phyloP scores from a whole-genome alignment of 2,888 invertebrate genomes.

The Papilio protenor region DNA sequence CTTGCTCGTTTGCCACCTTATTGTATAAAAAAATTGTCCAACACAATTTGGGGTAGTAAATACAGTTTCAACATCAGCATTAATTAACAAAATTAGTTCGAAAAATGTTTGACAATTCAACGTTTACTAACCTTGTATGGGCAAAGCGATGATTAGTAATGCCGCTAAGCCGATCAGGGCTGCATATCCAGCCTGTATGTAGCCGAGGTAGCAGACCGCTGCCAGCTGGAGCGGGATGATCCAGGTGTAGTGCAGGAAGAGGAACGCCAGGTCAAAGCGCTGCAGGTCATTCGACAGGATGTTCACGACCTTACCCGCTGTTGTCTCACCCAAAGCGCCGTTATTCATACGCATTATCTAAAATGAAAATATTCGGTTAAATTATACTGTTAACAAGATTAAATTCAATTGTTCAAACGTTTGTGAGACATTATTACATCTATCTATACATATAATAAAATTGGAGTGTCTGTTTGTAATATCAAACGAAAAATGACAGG shows the following conservation, averaged over 20 bases:
- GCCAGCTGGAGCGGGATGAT: constrained; percentile 88
- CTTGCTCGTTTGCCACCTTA: too few relatives aligned
- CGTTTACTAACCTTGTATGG: constrained; percentile 87
- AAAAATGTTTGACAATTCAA: background rate
- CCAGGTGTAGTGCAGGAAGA: constrained; percentile 92
- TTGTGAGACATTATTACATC: too few relatives aligned
- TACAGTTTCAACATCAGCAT: background rate
- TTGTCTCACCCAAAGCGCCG: constrained; percentile 90
- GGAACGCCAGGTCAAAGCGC: constrained; percentile 90
- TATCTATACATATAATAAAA: too few relatives aligned
- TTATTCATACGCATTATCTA: constrained; percentile 80
- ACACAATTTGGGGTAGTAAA: background rate
- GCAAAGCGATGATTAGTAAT: constrained; percentile 88
- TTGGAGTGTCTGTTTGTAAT: too few relatives aligned
- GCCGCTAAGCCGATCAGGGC: constrained; percentile 88
- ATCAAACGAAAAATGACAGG: too few relatives aligned
- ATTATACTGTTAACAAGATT: background rate
- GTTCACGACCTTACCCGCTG: constrained; percentile 94
- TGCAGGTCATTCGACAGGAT: constrained; percentile 94
- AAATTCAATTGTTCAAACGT: too few relatives aligned
- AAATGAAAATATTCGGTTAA: constrained; percentile 26
- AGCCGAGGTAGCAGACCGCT: constrained; percentile 89
- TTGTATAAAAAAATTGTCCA: too few relatives aligned
- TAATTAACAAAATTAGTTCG: background rate
- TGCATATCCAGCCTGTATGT: constrained; percentile 86